phyloP scores from a whole-genome alignment of 2,113 vertebrate genomes.

The Lipophrys pholis region DNA sequence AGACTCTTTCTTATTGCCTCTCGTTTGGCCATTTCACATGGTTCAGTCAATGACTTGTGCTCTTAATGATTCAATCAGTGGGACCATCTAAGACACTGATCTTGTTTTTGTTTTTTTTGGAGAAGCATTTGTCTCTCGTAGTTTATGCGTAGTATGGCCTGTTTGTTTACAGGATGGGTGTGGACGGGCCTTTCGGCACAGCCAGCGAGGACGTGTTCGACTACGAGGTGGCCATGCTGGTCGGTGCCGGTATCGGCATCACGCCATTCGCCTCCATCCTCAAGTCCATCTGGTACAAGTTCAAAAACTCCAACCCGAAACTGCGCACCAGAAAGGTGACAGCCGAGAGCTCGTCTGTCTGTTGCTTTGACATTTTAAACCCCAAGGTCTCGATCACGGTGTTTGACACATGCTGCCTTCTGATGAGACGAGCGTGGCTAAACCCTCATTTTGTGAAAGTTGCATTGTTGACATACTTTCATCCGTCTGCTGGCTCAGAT shows the following conservation, averaged over 20 bases:
- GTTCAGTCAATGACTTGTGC: no score
- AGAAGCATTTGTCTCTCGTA: not conserved
- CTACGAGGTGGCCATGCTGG: conserved; percentile 92
- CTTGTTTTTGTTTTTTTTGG: no score
- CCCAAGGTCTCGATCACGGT: no score
- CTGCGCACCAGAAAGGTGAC: conserved; percentile 89
- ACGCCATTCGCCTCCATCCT: conserved; percentile 94
- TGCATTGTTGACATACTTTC: conserved; percentile 24
- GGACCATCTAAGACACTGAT: no score
- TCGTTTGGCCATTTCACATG: no score
- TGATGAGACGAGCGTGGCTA: fast-evolving
- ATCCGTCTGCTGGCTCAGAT: conserved; percentile 83
- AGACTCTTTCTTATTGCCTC: no score
- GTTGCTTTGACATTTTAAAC: not conserved
- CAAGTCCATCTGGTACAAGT: conserved; percentile 96
- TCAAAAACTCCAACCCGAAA: conserved; percentile 85
- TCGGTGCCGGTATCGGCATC: conserved; percentile 91
- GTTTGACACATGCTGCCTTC: no score
- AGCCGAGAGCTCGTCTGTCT: not conserved
- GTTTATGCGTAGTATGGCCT: not conserved
- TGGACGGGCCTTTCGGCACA: conserved; percentile 94
- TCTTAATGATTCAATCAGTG: no score
- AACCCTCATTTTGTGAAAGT: conserved; percentile 4
- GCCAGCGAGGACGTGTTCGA: conserved; percentile 93
- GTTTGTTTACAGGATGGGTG: conserved; percentile 82